A percentile compares a stretch with the other conserved stretches of the same genome.
These are phyloP conservation scores for Lophotis ruficrista DNA, from an alignment of 2,113 vertebrate genomes.

Conservation along the genomic window DNA sequence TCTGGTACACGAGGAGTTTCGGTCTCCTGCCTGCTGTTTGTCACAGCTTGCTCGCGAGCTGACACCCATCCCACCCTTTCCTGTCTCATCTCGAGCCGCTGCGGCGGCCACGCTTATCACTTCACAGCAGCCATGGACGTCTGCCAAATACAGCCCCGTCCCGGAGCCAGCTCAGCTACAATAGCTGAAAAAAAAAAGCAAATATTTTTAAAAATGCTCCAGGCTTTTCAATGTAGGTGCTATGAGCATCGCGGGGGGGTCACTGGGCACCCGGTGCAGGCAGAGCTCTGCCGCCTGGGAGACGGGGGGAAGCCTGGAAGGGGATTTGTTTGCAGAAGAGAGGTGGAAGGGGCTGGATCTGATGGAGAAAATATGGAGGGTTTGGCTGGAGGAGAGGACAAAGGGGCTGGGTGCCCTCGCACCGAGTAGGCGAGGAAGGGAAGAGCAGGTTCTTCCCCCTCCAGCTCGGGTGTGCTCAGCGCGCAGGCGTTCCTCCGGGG, in stretches of 20 bases:
- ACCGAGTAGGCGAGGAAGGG: not conserved
- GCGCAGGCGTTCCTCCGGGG: not conserved
- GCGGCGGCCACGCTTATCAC: not conserved
- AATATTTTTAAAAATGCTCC: not conserved
- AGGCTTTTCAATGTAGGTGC: rapidly evolving
- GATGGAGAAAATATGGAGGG: not conserved
- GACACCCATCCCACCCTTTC: conserved; percentile 49
- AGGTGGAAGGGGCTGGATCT: not conserved
- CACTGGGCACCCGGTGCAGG: rapidly evolving
- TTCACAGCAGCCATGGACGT: not conserved
- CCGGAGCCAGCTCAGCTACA: not conserved
- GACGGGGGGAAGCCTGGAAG: not conserved
- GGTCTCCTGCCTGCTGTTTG: not conserved
- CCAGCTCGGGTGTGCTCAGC: rapidly evolving
- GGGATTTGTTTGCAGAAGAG: not conserved
- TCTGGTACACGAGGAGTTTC: not conserved
- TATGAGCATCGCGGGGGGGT: rapidly evolving
- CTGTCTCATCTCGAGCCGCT: not conserved
- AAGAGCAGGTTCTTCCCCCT: not conserved
- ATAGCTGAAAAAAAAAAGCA: not conserved
- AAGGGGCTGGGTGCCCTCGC: rapidly evolving
- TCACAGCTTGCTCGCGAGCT: not conserved
- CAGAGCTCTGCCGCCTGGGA: not conserved
- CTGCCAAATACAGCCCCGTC: not conserved
- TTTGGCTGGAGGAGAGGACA: not conserved